These are phyloP conservation scores for Phyto melanocephala DNA, from an alignment of 2,888 invertebrate genomes.

Conservation along the genomic window DNA sequence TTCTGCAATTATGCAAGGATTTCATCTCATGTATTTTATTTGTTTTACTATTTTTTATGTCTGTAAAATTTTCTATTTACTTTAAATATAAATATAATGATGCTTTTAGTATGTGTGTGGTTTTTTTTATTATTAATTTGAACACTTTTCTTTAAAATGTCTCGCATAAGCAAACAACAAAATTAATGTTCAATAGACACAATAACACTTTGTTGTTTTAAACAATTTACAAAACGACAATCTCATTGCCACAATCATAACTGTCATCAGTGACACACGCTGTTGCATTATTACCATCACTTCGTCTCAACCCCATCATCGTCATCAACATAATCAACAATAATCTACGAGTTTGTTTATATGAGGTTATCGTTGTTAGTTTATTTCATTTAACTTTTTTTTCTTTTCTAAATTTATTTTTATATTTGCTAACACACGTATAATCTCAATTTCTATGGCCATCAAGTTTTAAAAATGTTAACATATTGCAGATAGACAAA, in stretches of 20 bases:
- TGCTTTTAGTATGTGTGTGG: slow-evolving; percentile 11
- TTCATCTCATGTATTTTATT: slow-evolving; percentile 46
- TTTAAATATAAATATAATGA: background rate
- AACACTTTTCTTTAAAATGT: slow-evolving; percentile 52
- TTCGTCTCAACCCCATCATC: slow-evolving; percentile 40
- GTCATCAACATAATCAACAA: background rate
- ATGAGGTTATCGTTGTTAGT: slow-evolving; percentile 25
- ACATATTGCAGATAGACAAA: slow-evolving; percentile 42
- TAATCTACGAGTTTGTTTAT: too few species aligned
- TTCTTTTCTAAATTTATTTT: background rate
- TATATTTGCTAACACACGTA: slow-evolving; percentile 28
- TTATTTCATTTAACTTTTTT: slow-evolving; percentile 4
- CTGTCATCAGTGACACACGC: slow-evolving; percentile 54
- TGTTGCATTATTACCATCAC: slow-evolving; percentile 41
- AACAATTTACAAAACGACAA: slow-evolving; percentile 37
- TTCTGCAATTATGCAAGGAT: slow-evolving; percentile 71
- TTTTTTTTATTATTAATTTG: slow-evolving; percentile 31
- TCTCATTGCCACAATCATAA: slow-evolving; percentile 47
- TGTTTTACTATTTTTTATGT: slow-evolving; percentile 3
- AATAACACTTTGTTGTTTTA: slow-evolving; percentile 42
- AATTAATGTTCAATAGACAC: slow-evolving; percentile 33
- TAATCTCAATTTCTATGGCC: slow-evolving; percentile 57
- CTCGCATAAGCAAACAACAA: slow-evolving; percentile 13
- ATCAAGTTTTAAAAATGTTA: slow-evolving; percentile 54
- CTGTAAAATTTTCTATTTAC: slow-evolving; percentile 24